A percentile compares a stretch with the other conserved stretches of the same genome.
phyloP scores from a whole-genome alignment of 2,797 vertebrate genomes.

The Rhinogobio ventralis region DNA sequence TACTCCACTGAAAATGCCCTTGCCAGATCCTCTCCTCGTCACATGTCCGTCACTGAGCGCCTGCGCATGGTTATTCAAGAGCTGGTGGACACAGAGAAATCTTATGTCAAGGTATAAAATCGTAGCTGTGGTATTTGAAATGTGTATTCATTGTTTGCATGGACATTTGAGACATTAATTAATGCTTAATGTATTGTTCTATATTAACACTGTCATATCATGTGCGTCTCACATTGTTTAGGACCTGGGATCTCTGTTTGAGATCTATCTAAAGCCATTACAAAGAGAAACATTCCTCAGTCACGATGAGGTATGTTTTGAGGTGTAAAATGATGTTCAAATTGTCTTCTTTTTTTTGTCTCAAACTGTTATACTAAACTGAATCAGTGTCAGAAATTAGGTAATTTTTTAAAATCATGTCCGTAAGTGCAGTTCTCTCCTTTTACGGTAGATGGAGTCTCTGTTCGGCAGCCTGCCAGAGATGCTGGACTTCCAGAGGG shows the following conservation, averaged over 20 bases:
- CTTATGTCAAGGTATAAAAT: conserved; percentile 90
- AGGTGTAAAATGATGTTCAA: neutral
- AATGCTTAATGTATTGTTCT: neutral
- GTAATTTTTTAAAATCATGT: neutral
- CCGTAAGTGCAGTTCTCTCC: neutral
- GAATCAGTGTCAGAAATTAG: neutral
- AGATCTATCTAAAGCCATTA: conserved; percentile 92
- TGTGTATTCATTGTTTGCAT: neutral
- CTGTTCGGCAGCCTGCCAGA: conserved; percentile 92
- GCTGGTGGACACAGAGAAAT: conserved; percentile 93
- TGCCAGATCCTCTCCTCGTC: conserved; percentile 77
- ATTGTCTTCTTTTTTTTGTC: neutral
- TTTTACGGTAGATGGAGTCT: conserved; percentile 87
- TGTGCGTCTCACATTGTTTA: conserved; percentile 67
- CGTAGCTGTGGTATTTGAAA: neutral
- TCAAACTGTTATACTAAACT: neutral
- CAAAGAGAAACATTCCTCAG: conserved; percentile 91
- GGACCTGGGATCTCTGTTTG: conserved; percentile 90
- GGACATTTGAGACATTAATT: neutral
- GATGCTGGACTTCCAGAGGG: conserved; percentile 94
- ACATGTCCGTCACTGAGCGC: conserved; percentile 88
- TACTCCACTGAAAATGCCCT: conserved; percentile 69
- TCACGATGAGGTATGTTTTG: conserved; percentile 85
- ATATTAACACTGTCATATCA: neutral
- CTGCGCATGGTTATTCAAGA: conserved; percentile 93